Percentiles rank a stretch among this genome's conserved stretches.
phyloP scores from a whole-genome alignment of 2,113 vertebrate species.

The Vombatus ursinus region DNA sequence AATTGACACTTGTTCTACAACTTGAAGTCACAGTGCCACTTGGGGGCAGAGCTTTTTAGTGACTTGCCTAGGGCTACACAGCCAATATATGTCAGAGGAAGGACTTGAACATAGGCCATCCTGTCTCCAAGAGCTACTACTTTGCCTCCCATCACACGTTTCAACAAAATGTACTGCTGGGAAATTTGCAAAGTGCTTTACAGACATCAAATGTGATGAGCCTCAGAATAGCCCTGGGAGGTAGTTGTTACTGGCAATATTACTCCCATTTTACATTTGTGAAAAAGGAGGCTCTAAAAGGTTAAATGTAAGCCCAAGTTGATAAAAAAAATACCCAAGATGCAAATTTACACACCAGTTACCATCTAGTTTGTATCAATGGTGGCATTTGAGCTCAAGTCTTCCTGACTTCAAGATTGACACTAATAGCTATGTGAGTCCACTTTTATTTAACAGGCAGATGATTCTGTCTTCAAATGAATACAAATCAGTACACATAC shows the following conservation, averaged over 20 bases:
- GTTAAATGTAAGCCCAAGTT: not conserved
- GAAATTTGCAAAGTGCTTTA: not conserved
- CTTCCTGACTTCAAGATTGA: not conserved
- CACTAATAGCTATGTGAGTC: not conserved
- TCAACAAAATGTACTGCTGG: not conserved
- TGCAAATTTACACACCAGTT: no score
- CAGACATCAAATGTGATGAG: not conserved
- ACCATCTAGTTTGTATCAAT: no score
- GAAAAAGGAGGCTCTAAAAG: not conserved
- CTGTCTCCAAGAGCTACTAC: not conserved
- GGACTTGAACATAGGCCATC: not conserved
- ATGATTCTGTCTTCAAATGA: not conserved
- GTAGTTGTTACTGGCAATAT: not conserved
- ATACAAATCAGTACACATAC: not conserved
- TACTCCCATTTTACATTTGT: not conserved
- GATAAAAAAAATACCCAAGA: no score
- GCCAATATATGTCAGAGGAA: not conserved
- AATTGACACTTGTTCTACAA: not conserved
- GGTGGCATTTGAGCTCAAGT: not conserved
- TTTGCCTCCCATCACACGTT: not conserved
- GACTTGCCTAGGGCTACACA: not conserved
- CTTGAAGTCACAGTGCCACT: not conserved
- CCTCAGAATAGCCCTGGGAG: not conserved
- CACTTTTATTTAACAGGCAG: not conserved
- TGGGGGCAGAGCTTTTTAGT: not conserved